Base-by-base conservation (phyloP, 2,113 vertebrate species). In the Hystrix cristata region DNA sequence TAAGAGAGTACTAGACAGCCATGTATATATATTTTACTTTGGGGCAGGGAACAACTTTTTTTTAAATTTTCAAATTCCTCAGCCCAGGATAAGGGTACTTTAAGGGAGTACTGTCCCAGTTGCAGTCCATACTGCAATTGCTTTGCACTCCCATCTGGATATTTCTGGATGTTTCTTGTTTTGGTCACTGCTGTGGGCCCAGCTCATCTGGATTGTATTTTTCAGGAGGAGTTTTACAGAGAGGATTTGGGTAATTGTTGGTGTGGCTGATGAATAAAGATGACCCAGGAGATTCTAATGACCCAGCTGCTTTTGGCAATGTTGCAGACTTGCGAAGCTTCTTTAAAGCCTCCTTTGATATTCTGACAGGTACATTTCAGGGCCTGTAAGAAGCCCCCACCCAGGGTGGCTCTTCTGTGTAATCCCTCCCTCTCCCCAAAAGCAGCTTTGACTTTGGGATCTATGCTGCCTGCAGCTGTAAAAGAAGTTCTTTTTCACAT, bases 21-120 rank as follows among this genome's bases (percentile, higher is more conserved):
- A 51, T 8, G 7, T 53, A 7, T 46, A 1, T 60, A 6, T 19
- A 4, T 31, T 27, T 23, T 69, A 34, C 19, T 38, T 72, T 76
- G 72, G 62, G 38, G 16, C 57, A 48, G 60, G 81, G 59, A 78
- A 62, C 0, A 51, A 13, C 55, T 25, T 88, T 92, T 88, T 31
- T 94, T 93, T 76, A 48, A 27, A 93, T 89, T 93, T 96, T 86
- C 60, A 64, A 72, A 74, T 74, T 87, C 14, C 18, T 93, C 23
- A 55, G 23, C 34, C 8, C n/a, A 89, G 65, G 62, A 55, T 64
- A 38, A 95, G 79, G 60, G 13, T 38, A 16, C 7, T 3, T 19
- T 21, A 3, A 48, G 46, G 62, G n/a, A 65, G 25, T 21, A 7
- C 31, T 48, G 12, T 67, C 53, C n/a, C 51, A 43, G 34, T 21